A percentile compares a stretch with the other conserved stretches of the same genome.
Evolutionary conservation across 2,797 vertebrate genomes (phyloP).

Genomic region (Lepilemur ruficaudatus): DNA sequence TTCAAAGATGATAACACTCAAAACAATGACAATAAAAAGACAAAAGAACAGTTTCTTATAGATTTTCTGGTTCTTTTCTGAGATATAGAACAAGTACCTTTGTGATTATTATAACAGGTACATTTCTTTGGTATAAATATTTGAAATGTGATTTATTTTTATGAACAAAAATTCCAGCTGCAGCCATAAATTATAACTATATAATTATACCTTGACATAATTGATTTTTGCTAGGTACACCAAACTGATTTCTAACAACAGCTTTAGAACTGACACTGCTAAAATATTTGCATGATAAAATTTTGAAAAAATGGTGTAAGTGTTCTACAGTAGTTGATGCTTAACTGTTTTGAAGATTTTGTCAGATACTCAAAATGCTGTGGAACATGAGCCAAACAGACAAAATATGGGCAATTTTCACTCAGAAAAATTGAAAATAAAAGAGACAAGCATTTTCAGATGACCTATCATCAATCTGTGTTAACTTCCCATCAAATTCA

Average conservation of each 20-base stretch:
- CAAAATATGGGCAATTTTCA: slow-evolving; percentile 62
- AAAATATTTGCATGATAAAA: slow-evolving; percentile 41
- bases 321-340: not conserved
- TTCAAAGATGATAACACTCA: not conserved
- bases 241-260: slow-evolving; percentile 65
- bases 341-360: slow-evolving; percentile 56
- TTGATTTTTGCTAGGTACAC: slow-evolving; percentile 65
- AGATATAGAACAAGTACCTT: slow-evolving; percentile 56
- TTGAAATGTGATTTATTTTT: slow-evolving; percentile 60
- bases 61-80: slow-evolving; percentile 44
- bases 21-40: not conserved
- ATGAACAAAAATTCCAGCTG: slow-evolving; percentile 67
- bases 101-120: slow-evolving; percentile 57
- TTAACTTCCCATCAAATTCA: slow-evolving; percentile 70
- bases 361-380: slow-evolving; percentile 51
- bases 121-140: slow-evolving; percentile 67
- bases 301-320: slow-evolving; percentile 32
- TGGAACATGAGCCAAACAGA: slow-evolving; percentile 34
- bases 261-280: slow-evolving; percentile 17
- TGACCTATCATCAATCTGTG: slow-evolving; percentile 70
- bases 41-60: not conserved
- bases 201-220: slow-evolving; percentile 70
- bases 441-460: slow-evolving; percentile 62
- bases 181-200: slow-evolving; percentile 58
- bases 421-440: slow-evolving; percentile 61